These are phyloP conservation scores for Deroptyus accipitrinus DNA, from an alignment of 2,113 vertebrate genomes.

Conservation along the genomic window DNA sequence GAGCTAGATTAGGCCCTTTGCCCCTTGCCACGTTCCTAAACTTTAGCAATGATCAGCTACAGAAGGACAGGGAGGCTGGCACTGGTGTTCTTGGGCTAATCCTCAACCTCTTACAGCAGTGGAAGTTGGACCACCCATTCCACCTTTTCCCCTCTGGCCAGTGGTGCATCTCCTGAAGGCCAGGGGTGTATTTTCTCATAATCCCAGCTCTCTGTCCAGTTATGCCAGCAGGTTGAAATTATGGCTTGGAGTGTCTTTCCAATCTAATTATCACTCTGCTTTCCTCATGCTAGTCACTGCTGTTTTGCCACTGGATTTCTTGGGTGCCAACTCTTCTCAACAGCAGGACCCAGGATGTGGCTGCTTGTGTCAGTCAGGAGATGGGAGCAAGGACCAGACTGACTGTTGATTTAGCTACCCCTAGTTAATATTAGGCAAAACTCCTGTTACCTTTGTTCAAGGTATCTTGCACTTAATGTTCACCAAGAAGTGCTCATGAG, in stretches of 20 bases:
- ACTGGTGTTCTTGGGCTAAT: not conserved
- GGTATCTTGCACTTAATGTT: not conserved
- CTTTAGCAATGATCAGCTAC: not conserved
- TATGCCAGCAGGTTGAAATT: not conserved
- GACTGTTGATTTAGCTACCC: not conserved
- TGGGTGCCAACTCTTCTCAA: not conserved
- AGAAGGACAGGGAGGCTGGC: not conserved
- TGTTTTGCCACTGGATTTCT: not conserved
- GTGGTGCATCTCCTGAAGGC: not conserved
- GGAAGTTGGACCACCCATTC: not conserved
- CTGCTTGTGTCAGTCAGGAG: not conserved
- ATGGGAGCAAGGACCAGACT: not conserved
- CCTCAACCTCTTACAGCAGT: not conserved
- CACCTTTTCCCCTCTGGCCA: not conserved
- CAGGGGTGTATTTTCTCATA: not conserved
- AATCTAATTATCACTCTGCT: not conserved
- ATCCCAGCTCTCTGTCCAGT: not conserved
- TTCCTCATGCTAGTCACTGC: not conserved
- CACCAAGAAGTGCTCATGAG: not conserved
- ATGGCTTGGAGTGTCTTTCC: not conserved
- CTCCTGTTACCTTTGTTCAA: not conserved
- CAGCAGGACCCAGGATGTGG: not conserved
- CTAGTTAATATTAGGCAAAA: not conserved
- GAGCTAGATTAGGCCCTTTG: not conserved
- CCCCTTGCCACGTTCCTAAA: not conserved